Evolutionary conservation across 2,113 vertebrate species (phyloP), one percentile per base, ranked within the genome.

Genomic region (Oncorhynchus kisutch): DNA sequence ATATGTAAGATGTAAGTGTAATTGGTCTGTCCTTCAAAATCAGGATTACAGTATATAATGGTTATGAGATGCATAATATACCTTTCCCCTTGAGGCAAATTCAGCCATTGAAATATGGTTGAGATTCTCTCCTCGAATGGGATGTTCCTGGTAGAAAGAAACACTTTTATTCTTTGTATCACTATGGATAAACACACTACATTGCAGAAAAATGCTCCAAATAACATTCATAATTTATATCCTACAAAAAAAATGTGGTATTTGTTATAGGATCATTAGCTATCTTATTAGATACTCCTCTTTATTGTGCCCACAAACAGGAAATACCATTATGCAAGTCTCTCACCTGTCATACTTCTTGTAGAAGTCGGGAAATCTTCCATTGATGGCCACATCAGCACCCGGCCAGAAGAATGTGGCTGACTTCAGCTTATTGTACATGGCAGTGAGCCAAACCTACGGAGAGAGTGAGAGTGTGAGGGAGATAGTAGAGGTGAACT

Each of bases 351-450:
- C 84, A 78, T 90, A 99, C 0, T 0, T 0, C 27, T 1, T 6
- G 68, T 94, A 96, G 2, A 90, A 60, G 54, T 85, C 80, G 54
- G 98, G 98, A 49, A 79, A 95, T 12, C 72, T 89, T 73, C 89
- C 95, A 39, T 89, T 92, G 82, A 99, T 83, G 0, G 68, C 13
- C 20, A 96, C 96, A 18, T 99, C 98, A 13, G 97, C 96, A 69
- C 97, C 98, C 16, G 97, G 97, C 98, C 98, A 99, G 91, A 96
- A 99, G 81, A 88, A 97, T 0, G 96, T 95, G 5, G 87, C 97
- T 27, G 95, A 75, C 91, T 93, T 97, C 76, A 96, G 86, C 24
- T 94, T 94, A 59, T 99, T 93, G 34, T 86, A 83, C 85, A 94
- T 95, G 66, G 96, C 96, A 16, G 97, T 98, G 80, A 96, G 62